These are phyloP conservation scores for Stenichneumon culpator DNA, from an alignment of 2,888 invertebrate species.

Conservation along the genomic window DNA sequence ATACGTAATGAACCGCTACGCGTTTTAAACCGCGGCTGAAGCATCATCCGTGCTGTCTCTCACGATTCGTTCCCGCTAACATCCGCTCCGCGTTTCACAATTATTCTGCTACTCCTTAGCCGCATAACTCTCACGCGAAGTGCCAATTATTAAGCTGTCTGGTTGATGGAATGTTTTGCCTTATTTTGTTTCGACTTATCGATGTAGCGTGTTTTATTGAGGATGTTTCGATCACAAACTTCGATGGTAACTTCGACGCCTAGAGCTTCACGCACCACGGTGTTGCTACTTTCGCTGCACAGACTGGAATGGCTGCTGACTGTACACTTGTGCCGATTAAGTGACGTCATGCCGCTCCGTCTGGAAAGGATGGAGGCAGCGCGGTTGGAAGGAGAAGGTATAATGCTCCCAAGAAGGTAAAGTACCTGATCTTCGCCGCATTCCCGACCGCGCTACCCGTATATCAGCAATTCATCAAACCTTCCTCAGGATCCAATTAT, in stretches of 20 bases:
- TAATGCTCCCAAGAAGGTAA: conserved; percentile 49
- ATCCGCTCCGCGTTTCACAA: conserved; percentile 62
- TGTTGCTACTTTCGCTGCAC: conserved; percentile 61
- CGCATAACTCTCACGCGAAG: conserved; percentile 25
- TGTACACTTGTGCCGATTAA: conserved; percentile 67
- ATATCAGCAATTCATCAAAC: neutral
- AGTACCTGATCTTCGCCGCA: conserved; percentile 48
- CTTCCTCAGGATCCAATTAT: neutral
- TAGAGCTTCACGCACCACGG: conserved; percentile 18
- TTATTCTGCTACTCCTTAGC: conserved; percentile 37
- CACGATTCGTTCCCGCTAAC: conserved; percentile 55
- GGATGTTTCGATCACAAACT: neutral
- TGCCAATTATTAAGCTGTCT: neutral
- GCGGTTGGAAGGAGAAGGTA: conserved; percentile 59
- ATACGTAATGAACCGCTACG: conserved; percentile 25
- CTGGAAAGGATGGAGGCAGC: conserved; percentile 56
- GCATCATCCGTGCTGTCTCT: conserved; percentile 52
- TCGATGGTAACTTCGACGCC: neutral
- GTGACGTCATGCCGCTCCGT: conserved; percentile 69
- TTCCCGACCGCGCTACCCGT: conserved; percentile 2
- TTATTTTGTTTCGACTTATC: neutral
- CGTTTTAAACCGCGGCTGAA: conserved; percentile 49
- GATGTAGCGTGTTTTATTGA: neutral
- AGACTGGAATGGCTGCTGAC: conserved; percentile 70
- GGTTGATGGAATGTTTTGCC: neutral